Base-by-base conservation (phyloP, 2,113 vertebrate species). In the Manacus vitellinus region DNA sequence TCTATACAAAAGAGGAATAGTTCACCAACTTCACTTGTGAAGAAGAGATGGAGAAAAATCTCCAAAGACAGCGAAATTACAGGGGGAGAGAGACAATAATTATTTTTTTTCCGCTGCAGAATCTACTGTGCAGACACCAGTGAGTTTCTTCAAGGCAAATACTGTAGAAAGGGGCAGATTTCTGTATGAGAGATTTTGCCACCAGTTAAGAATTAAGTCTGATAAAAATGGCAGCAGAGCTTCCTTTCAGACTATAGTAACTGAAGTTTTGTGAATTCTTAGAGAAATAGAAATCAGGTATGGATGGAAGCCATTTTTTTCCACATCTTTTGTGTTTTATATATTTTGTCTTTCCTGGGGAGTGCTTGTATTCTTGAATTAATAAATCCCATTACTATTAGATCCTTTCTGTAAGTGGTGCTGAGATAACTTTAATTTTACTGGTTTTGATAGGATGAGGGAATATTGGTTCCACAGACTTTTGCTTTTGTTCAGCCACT, bases 51-150 rank as follows among this genome's bases (percentile, higher is more conserved):
- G 27, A 70, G 5, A 3, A 92, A 75, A 88, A 71, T 47, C 12
- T 83, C 33, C 30, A 35, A 88, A 61, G 8, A 8, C 23, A 76
- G 49, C 19, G 58, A 71, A 80, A 49, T 88, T 72, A 24, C 7
- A 59, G 7, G 7, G 0, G 4, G 5, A 39, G 4, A 68, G 75
- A 59, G 2, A 35, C 2, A 37, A 6, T 16, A 47, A 47, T 41
- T 54, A 20, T 12, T 65, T 66, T 55, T 4, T 59, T 54, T 5
- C 2, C 2, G 22, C 1, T 31, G 3, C 14, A 77, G 27, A 83
- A 76, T 61, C n/a, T 66, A 28, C 20, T 91, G 7, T 51, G 62
- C 61, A 73, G 39, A 70, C 17, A 79, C 39, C 25, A 58, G 31
- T 54, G 37, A 80, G 7, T 85, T 90, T 79, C 35, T 30, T 89